phyloP scores from a whole-genome alignment of 2,888 invertebrate genomes.

The Plebejus anna region DNA sequence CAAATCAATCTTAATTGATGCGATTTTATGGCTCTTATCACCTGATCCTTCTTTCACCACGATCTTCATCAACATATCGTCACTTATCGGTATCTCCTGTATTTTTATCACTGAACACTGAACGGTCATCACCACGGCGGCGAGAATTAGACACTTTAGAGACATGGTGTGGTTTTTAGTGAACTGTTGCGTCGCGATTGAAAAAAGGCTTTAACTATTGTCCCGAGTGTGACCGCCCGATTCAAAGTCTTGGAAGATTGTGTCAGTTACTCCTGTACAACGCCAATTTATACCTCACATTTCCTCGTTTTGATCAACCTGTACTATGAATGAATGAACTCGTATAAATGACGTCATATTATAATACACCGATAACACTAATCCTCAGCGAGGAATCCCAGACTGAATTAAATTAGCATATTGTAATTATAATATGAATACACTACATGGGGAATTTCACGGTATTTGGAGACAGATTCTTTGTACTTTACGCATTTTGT shows the following conservation, averaged over 20 bases:
- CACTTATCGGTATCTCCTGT: conserved; percentile 33
- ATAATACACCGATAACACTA: background rate
- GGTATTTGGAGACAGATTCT: background rate
- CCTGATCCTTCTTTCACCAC: conserved; percentile 32
- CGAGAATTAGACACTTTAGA: conserved; percentile 10
- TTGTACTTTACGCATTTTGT: background rate
- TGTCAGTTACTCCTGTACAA: background rate
- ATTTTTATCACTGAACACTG: conserved; percentile 37
- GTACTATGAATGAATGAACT: background rate
- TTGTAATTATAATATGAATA: background rate
- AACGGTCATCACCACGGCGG: conserved; percentile 22
- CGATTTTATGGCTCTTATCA: conserved; percentile 26
- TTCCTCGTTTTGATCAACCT: background rate
- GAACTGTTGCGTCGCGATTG: background rate
- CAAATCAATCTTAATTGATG: conserved; percentile 33
- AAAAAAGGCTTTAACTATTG: background rate
- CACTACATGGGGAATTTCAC: background rate
- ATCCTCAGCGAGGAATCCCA: conserved; percentile 8
- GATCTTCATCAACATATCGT: conserved; percentile 33
- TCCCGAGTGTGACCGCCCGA: background rate
- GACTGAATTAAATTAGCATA: background rate
- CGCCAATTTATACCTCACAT: background rate
- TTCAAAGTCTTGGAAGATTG: background rate
- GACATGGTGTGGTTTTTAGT: conserved; percentile 25
- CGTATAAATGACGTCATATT: background rate